Base-by-base conservation (phyloP, 1,140 invertebrate genomes). In the Lamellibrachia luymesi region DNA sequence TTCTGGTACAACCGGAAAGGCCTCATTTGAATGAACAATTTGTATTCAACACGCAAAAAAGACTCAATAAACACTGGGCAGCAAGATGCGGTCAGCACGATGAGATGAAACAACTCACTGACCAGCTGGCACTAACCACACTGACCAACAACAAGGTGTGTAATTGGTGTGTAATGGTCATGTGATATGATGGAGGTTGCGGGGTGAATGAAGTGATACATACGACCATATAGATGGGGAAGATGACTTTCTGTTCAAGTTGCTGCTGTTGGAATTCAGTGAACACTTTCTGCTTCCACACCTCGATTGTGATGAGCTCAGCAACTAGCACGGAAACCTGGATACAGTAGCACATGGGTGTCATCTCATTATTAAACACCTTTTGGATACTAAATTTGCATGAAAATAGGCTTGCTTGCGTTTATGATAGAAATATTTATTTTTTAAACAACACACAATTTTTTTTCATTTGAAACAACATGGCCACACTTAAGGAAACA, bases 221-320 rank as follows among this genome's bases (percentile, higher is more conserved):
- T 95, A 96, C 96, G 93, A 95, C 95, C 94, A 96, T 96, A 93
- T 96, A 96, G 51, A 96, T 93, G 50, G 96, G 95, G 93, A 96
- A 96, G 51, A 95, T 95, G 80, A 95, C 95, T 94, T 95, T 95
- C 89, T 95, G 95, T 92, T 96, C 94, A 94, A 95, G 64, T 7
- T 96, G 94, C 93, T 95, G 95, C 8, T 95, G 94, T 7, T 95
- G 92, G 2, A 96, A 94, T 92, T 95, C 94, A 91, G 95, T 50
- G 93, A 96, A 96, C 13, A 96, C 94, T 92, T 96, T 96, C 64
- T 96, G 94, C 93, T 95, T 96, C 96, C 96, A 96, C 25, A 96
- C 94, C 92, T 96, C 96, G 91, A 95, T 96, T 50, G 94, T 92
- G 22, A 96, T 94, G 25, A 96, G 92, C 92, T 96, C 95, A 94